Evolutionary conservation across 2,797 vertebrate genomes (phyloP).

Genomic region (Aulostomus chinensis): DNA sequence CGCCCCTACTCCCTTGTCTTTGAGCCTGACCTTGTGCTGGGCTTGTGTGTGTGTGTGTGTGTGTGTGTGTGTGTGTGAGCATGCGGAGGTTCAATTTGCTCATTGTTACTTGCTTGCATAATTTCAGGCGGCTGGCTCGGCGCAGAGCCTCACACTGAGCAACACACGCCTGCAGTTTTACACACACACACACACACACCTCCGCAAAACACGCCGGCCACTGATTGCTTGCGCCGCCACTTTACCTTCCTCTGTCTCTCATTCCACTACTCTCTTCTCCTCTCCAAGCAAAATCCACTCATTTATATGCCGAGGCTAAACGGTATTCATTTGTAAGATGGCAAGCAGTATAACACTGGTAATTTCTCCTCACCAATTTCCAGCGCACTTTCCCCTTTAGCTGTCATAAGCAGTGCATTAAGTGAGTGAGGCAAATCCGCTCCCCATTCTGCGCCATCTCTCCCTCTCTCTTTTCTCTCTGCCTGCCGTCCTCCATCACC

Average conservation of each 20-base stretch:
- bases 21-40: constrained; percentile 90
- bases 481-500: constrained; percentile 48
- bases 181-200: constrained; percentile 42
- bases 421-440: constrained; percentile 90
- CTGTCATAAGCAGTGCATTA: constrained; percentile 95
- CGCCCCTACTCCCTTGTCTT: constrained; percentile 86
- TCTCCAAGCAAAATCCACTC: constrained; percentile 86
- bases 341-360: constrained; percentile 85
- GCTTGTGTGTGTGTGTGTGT: constrained; percentile 58
- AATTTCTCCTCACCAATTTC: constrained; percentile 91
- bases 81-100: constrained; percentile 91
- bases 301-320: constrained; percentile 93
- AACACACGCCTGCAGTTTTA: constrained; percentile 28
- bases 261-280: constrained; percentile 60
- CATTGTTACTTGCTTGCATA: constrained; percentile 93
- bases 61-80: constrained; percentile 71
- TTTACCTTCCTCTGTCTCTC: constrained; percentile 68
- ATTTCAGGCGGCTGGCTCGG: constrained; percentile 83
- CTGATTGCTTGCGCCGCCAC: constrained; percentile 76
- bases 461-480: constrained; percentile 13
- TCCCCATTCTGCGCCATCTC: constrained; percentile 86
- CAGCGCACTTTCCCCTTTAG: constrained; percentile 81
- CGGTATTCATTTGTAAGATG: constrained; percentile 86
- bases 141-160: constrained; percentile 64
- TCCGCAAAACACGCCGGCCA: constrained; percentile 50